phyloP scores from a whole-genome alignment of 2,113 vertebrate species.

The Apteryx owenii region DNA sequence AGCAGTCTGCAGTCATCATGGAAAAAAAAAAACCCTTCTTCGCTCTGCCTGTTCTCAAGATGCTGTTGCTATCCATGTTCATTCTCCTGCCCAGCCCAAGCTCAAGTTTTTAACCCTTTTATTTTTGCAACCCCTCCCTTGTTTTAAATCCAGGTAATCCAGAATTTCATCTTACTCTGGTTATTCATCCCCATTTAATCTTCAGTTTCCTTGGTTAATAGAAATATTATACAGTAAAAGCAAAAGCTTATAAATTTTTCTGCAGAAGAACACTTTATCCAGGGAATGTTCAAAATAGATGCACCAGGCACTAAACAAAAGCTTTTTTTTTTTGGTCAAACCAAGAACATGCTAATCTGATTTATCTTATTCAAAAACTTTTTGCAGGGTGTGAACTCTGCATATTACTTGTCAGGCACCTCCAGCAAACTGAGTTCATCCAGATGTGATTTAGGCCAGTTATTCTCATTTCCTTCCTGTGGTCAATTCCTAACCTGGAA shows the following conservation, averaged over 20 bases:
- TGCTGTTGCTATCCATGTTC: accelerated
- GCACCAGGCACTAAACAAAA: neutral
- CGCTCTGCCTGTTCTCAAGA: neutral
- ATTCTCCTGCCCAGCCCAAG: accelerated
- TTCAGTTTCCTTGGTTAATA: neutral
- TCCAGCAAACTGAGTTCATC: neutral
- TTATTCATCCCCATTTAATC: neutral
- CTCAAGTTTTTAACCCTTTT: neutral
- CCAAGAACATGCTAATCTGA: neutral
- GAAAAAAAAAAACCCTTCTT: neutral
- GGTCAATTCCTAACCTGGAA: neutral
- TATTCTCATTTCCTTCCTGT: no score
- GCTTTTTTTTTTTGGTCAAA: neutral
- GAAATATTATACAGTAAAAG: no score
- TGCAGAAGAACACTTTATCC: neutral
- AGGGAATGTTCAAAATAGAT: neutral
- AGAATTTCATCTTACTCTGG: neutral
- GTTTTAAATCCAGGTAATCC: neutral
- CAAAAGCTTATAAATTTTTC: neutral
- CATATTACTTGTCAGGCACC: neutral
- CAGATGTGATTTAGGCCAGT: neutral
- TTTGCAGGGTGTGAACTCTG: neutral
- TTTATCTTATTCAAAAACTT: accelerated
- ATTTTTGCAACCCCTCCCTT: neutral
- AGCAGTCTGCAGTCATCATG: neutral